Percentiles rank a stretch among this genome's conserved stretches.
These are phyloP conservation scores for Agonopterix subpropinquella DNA, from an alignment of 2,888 invertebrate species.

Conservation along the genomic window DNA sequence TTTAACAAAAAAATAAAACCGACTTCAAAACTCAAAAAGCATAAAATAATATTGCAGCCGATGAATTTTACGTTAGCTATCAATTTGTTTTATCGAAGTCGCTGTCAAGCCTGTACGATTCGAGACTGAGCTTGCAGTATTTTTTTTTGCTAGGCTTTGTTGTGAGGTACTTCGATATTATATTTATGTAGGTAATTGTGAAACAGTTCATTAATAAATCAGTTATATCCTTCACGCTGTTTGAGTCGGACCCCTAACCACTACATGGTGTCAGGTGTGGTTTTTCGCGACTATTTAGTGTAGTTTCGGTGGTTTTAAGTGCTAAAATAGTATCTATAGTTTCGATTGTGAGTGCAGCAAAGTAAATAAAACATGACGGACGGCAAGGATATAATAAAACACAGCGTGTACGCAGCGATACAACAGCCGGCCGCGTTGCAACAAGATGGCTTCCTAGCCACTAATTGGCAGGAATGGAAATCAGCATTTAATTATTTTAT, in stretches of 20 bases:
- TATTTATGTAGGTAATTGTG: not conserved
- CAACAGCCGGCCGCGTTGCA: constrained; percentile 1
- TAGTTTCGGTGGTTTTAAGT: not conserved
- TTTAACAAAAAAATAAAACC: no score
- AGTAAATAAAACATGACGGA: not conserved
- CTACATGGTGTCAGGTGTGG: not conserved
- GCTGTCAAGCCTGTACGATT: no score
- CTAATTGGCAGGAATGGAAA: constrained; percentile 12
- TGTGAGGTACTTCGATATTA: not conserved
- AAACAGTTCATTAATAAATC: not conserved
- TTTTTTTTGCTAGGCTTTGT: no score
- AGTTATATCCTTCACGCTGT: not conserved
- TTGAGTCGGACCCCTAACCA: not conserved
- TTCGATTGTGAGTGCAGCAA: not conserved
- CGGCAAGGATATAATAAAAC: not conserved
- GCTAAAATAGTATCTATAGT: not conserved
- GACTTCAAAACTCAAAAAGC: no score
- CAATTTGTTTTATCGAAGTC: no score
- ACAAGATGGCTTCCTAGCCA: not conserved
- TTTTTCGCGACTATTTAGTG: not conserved
- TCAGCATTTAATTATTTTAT: constrained; percentile 12
- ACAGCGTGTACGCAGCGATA: constrained; percentile 1
- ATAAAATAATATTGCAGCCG: no score
- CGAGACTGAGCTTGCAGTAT: no score
- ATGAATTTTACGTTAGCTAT: no score